A percentile compares a stretch with the other conserved stretches of the same genome.
phyloP scores from a whole-genome alignment of 2,888 invertebrate species.

The Neria commutata region DNA sequence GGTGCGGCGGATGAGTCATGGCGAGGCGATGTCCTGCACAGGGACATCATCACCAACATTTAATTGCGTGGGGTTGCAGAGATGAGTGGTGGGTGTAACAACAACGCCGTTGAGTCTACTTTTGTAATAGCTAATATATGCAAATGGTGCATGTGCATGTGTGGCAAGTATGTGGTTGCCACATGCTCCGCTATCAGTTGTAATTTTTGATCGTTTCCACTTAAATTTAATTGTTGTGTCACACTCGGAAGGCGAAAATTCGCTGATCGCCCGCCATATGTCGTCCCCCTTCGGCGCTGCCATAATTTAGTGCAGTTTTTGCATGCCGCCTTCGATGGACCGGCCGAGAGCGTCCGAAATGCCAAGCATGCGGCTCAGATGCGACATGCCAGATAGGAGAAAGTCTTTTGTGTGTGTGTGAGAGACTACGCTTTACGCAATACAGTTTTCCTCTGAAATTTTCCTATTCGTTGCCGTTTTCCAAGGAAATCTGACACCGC shows the following conservation, averaged over 20 bases:
- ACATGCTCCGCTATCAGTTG: slow-evolving; percentile 16
- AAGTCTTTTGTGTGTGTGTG: slow-evolving; percentile 30
- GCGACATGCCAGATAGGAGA: slow-evolving; percentile 1
- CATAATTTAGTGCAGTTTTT: not conserved
- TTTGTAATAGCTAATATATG: slow-evolving; percentile 51
- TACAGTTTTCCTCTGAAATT: too few species aligned
- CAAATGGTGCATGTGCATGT: too few species aligned
- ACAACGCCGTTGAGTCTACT: slow-evolving; percentile 29
- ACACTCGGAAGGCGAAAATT: slow-evolving; percentile 35
- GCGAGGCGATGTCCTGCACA: not conserved
- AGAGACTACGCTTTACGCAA: slow-evolving; percentile 24
- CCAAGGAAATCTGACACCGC: too few species aligned
- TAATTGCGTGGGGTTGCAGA: slow-evolving; percentile 6
- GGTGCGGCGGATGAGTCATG: not conserved
- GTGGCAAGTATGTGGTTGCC: not conserved
- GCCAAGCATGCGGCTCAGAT: not conserved
- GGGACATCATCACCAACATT: slow-evolving; percentile 6
- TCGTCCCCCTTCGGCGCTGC: not conserved
- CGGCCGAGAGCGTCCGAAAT: not conserved
- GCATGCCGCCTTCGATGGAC: not conserved
- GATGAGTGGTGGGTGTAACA: not conserved
- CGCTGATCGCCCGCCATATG: slow-evolving; percentile 6
- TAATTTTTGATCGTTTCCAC: slow-evolving; percentile 58
- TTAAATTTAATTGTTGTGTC: slow-evolving; percentile 58
- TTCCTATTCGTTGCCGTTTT: too few species aligned